Conservation (phyloP, 2,888 invertebrate species). For the Drosophila atroscutellata region DNA sequence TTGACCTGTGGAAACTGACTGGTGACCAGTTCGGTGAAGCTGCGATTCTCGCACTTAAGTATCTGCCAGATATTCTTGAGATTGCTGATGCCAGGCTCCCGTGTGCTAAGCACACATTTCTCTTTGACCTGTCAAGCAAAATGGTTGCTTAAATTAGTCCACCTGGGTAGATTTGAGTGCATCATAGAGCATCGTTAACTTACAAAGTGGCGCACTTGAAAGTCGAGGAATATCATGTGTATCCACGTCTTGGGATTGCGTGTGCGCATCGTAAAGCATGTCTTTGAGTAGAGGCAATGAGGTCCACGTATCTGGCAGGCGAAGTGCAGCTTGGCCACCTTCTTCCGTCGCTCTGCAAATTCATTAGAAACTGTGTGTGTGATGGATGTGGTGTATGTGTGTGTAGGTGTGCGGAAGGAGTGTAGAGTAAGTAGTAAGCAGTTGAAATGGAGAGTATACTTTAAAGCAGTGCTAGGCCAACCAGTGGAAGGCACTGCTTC, state of each 20-base stretch:
- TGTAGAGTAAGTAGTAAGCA: slow-evolving; percentile 20
- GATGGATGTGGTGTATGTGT: slow-evolving; percentile 58
- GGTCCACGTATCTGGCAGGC: slow-evolving; percentile 93
- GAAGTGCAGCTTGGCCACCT: slow-evolving; percentile 94
- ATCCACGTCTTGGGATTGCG: slow-evolving; percentile 96
- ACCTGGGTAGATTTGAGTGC: not conserved
- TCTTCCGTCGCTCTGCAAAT: slow-evolving; percentile 90
- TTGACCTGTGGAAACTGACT: slow-evolving; percentile 96
- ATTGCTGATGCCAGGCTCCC: slow-evolving; percentile 92
- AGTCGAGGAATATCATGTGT: slow-evolving; percentile 97
- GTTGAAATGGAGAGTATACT: not conserved
- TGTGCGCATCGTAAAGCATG: slow-evolving; percentile 91
- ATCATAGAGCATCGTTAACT: slow-evolving; percentile 45
- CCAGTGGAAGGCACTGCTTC: not conserved
- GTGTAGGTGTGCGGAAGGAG: slow-evolving; percentile 17
- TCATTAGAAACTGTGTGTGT: slow-evolving; percentile 81
- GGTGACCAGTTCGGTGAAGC: slow-evolving; percentile 95
- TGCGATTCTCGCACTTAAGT: slow-evolving; percentile 95
- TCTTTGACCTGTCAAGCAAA: slow-evolving; percentile 87
- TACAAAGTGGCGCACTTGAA: slow-evolving; percentile 88
- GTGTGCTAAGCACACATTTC: slow-evolving; percentile 91
- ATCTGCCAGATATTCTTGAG: slow-evolving; percentile 97
- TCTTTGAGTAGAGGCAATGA: slow-evolving; percentile 94
- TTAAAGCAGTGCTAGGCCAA: not conserved
- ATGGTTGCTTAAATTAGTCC: not conserved